Conservation (phyloP, 1,140 invertebrate genomes). For the Arctopsyche grandis region DNA sequence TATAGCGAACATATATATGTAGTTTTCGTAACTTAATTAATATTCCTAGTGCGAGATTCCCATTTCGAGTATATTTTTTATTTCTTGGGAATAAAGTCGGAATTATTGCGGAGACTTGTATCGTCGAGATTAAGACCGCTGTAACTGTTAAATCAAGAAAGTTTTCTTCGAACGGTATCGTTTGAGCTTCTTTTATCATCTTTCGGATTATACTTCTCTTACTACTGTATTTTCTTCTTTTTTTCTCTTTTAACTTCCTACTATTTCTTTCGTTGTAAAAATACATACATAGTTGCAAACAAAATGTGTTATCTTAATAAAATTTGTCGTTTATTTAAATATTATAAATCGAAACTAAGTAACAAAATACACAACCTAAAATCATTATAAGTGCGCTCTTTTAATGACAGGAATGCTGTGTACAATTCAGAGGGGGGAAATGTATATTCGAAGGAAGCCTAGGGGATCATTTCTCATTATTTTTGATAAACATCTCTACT, state of each 20-base stretch:
- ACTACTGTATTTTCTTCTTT: conserved; percentile 24
- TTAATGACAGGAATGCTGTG: neutral
- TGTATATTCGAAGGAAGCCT: too few species aligned
- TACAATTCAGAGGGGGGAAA: neutral
- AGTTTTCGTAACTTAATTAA: too few species aligned
- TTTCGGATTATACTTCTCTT: conserved; percentile 21
- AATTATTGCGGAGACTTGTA: conserved; percentile 18
- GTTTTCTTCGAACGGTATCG: conserved; percentile 2
- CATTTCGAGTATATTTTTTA: neutral
- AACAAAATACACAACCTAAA: conserved; percentile 17
- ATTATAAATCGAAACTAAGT: too few species aligned
- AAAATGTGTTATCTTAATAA: conserved; percentile 43
- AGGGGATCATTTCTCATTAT: too few species aligned
- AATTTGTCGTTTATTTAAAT: conserved; percentile 49
- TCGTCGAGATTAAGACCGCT: conserved; percentile 33
- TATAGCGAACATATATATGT: too few species aligned
- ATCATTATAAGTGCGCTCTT: too few species aligned
- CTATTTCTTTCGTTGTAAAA: conserved; percentile 17
- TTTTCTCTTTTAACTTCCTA: neutral
- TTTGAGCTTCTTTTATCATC: conserved; percentile 27
- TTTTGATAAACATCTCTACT: too few species aligned
- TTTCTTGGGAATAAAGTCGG: neutral
- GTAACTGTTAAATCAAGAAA: conserved; percentile 29
- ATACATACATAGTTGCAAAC: conserved; percentile 16
- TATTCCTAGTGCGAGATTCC: too few species aligned